These are phyloP conservation scores for zebrafish (Danio rerio) DNA, from an alignment of 2,113 vertebrate genomes.

Conservation along the genomic window DNA sequence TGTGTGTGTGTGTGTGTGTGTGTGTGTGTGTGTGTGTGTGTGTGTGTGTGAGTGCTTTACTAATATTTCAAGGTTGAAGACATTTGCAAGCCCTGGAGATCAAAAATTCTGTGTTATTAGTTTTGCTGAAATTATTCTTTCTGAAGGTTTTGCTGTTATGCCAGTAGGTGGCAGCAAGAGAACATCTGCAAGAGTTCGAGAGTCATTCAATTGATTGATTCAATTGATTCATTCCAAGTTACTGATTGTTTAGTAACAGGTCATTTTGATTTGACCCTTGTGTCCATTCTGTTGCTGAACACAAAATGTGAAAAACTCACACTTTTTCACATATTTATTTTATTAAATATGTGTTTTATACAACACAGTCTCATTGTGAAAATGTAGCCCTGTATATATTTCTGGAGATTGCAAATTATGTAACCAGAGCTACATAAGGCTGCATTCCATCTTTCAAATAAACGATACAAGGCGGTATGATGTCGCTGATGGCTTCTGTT, in stretches of 20 bases:
- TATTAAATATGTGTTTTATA: too few relatives aligned
- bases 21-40: constrained; percentile 27
- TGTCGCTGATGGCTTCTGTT: too few relatives aligned
- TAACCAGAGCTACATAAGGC: too few relatives aligned
- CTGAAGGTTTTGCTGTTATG: not conserved
- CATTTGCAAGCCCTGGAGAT: not conserved
- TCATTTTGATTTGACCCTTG: too few relatives aligned
- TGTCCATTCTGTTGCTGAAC: too few relatives aligned
- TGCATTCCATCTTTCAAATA: too few relatives aligned
- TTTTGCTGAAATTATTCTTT: not conserved
- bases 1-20: constrained; percentile 19
- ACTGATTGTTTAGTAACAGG: not conserved
- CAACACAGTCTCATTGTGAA: too few relatives aligned
- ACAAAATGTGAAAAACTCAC: too few relatives aligned
- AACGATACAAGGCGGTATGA: too few relatives aligned
- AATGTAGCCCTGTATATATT: too few relatives aligned
- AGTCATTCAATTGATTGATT: not conserved
- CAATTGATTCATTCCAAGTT: not conserved
- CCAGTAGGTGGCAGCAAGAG: not conserved
- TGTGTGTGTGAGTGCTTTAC: not conserved
- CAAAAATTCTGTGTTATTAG: not conserved
- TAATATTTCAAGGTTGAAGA: constrained; percentile 23
- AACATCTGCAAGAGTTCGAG: not conserved
- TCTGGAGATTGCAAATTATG: too few relatives aligned
- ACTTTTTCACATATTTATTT: too few relatives aligned